Evolutionary conservation across 2,113 vertebrate genomes (phyloP).

Genomic region (Eptesicus fuscus): DNA sequence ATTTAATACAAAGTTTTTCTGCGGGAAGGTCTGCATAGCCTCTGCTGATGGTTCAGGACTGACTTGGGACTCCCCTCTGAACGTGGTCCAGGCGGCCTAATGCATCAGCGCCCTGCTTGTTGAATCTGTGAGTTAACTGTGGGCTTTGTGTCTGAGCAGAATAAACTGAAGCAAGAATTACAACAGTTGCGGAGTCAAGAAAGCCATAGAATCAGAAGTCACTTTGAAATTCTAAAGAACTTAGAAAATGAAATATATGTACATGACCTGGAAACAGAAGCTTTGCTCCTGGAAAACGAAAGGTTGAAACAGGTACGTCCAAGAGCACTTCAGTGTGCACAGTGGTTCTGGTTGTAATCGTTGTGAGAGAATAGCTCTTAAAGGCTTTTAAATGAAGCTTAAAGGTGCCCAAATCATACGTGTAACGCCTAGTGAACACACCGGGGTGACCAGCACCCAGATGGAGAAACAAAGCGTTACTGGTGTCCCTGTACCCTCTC

Average conservation of each 20-base stretch:
- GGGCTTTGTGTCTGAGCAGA: conserved; percentile 64
- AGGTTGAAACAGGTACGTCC: conserved; percentile 79
- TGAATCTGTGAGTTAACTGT: background rate
- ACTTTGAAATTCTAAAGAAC: conserved; percentile 68
- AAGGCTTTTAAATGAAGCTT: background rate
- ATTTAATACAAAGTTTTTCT: background rate
- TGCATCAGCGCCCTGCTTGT: background rate
- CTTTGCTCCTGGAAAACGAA: conserved; percentile 76
- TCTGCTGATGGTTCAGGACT: background rate
- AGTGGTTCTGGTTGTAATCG: background rate
- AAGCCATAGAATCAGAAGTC: background rate
- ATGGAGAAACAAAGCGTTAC: background rate
- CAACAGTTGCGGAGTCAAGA: background rate
- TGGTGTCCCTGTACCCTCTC: background rate
- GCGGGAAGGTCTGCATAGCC: background rate
- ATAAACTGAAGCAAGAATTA: conserved; percentile 47
- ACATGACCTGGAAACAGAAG: conserved; percentile 67
- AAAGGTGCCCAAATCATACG: background rate
- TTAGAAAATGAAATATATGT: conserved; percentile 78
- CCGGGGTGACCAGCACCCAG: background rate
- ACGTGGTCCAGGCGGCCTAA: background rate
- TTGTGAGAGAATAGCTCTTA: background rate
- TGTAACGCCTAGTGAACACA: background rate
- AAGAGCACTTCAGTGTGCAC: background rate
- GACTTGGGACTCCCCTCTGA: background rate